These are phyloP conservation scores for Drepana arcuata DNA, from an alignment of 1,140 invertebrate species.

Conservation along the genomic window DNA sequence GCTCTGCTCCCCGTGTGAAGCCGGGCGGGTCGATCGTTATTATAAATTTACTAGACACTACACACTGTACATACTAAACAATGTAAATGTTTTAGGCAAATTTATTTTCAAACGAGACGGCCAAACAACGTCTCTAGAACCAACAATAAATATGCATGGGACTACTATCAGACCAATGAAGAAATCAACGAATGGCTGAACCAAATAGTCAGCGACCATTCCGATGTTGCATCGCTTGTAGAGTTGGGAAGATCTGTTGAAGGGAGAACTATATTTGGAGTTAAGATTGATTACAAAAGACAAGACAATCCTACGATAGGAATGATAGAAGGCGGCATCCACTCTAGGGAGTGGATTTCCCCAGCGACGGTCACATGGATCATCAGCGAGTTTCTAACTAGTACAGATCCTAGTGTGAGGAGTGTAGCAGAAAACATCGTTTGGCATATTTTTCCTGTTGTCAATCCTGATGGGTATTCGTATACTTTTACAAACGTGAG, in stretches of 20 bases:
- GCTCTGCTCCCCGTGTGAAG: too few species aligned
- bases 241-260: slow-evolving; percentile 72
- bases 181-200: slow-evolving; percentile 70
- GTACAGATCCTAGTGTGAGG: slow-evolving; percentile 58
- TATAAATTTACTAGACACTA: too few species aligned
- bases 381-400: slow-evolving; percentile 76
- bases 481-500: slow-evolving; percentile 70
- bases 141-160: slow-evolving; percentile 39
- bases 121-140: slow-evolving; percentile 12
- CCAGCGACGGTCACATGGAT: slow-evolving; percentile 82
- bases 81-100: too few species aligned
- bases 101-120: too few species aligned
- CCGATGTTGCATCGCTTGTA: slow-evolving; percentile 64
- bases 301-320: slow-evolving; percentile 28
- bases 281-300: slow-evolving; percentile 60
- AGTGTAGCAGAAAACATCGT: slow-evolving; percentile 73
- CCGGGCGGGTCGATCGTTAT: too few species aligned
- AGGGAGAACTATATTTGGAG: slow-evolving; percentile 73
- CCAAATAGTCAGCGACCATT: slow-evolving; percentile 44
- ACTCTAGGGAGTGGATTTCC: slow-evolving; percentile 86
- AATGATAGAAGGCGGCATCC: slow-evolving; percentile 79
- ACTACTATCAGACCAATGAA: slow-evolving; percentile 52
- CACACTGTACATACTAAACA: too few species aligned
- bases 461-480: slow-evolving; percentile 86
- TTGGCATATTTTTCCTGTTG: slow-evolving; percentile 79